Conservation (phyloP, 2,797 vertebrate genomes). For the Phataginus tetradactyla region DNA sequence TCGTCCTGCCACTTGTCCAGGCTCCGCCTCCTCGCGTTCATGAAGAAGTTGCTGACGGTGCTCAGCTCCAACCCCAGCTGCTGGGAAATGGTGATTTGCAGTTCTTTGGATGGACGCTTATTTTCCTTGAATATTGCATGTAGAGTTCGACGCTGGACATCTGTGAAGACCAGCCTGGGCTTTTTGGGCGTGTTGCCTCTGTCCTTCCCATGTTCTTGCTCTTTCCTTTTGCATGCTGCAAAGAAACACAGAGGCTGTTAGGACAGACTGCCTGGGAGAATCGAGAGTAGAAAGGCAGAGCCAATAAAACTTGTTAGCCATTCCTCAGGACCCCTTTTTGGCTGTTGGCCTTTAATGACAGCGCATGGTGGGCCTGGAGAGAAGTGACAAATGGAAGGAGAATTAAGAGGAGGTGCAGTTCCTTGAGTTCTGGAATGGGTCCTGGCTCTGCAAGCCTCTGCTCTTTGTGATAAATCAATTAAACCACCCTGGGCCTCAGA, state of each 20-base stretch:
- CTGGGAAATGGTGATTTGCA: slow-evolving; percentile 99
- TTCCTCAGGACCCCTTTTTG: neutral
- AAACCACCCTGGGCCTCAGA: neutral
- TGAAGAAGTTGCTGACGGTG: slow-evolving; percentile 99
- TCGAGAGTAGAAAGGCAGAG: neutral
- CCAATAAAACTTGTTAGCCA: neutral
- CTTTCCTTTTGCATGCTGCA: slow-evolving; percentile 98
- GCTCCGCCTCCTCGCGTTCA: slow-evolving; percentile 98
- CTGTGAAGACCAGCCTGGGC: slow-evolving; percentile 98
- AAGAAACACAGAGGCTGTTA: slow-evolving; percentile 78
- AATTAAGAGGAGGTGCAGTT: neutral
- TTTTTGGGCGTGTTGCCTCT: slow-evolving; percentile 96
- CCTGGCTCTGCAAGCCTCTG: neutral
- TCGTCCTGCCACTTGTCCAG: slow-evolving; percentile 99
- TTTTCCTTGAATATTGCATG: slow-evolving; percentile 99
- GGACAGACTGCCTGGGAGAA: neutral
- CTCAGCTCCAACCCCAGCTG: slow-evolving; percentile 98
- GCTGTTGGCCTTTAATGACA: neutral
- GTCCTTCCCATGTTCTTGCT: slow-evolving; percentile 96
- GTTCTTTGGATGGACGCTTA: slow-evolving; percentile 99
- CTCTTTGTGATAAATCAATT: neutral
- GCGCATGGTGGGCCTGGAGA: neutral
- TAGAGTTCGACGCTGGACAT: slow-evolving; percentile 98
- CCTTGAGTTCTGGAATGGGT: neutral
- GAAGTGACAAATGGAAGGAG: neutral